phyloP scores from a whole-genome alignment of 2,888 invertebrate genomes.

The Dione juno region DNA sequence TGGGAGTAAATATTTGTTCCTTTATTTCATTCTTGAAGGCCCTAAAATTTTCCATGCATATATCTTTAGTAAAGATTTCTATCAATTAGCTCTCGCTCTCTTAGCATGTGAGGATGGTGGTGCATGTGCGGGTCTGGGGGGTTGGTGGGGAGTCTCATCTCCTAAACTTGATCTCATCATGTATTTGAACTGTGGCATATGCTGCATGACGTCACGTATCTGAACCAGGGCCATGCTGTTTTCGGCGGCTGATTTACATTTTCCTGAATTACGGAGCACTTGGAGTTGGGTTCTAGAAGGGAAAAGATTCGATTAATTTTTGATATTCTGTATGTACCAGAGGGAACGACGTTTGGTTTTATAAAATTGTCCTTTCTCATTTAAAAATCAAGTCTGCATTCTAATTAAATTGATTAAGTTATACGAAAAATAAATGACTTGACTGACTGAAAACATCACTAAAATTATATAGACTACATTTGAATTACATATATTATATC shows the following conservation, averaged over 20 bases:
- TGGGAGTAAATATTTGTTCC: background rate
- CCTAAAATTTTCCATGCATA: background rate
- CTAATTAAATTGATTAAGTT: too few relatives aligned
- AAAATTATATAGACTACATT: too few relatives aligned
- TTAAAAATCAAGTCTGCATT: too few relatives aligned
- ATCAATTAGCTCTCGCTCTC: constrained; percentile 69
- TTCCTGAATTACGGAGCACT: constrained; percentile 89
- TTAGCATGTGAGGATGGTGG: constrained; percentile 58
- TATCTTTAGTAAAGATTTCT: background rate
- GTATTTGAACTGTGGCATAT: constrained; percentile 94
- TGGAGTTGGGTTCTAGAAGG: constrained; percentile 87
- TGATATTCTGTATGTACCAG: too few relatives aligned
- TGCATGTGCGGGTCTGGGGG: constrained; percentile 52
- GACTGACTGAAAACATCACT: too few relatives aligned
- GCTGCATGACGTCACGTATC: constrained; percentile 92
- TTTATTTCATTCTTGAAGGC: background rate
- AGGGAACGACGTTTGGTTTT: too few relatives aligned
- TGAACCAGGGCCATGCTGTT: constrained; percentile 91
- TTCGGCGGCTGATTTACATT: constrained; percentile 86
- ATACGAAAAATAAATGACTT: too few relatives aligned
- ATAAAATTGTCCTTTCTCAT: too few relatives aligned
- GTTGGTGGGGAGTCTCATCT: constrained; percentile 57
- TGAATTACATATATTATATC: too few relatives aligned
- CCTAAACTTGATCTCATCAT: constrained; percentile 86
- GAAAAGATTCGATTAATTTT: background rate